Evolutionary conservation across 2,797 vertebrate species (phyloP), one percentile per base, ranked within the genome.

Genomic region (Peromyscus nudipes): DNA sequence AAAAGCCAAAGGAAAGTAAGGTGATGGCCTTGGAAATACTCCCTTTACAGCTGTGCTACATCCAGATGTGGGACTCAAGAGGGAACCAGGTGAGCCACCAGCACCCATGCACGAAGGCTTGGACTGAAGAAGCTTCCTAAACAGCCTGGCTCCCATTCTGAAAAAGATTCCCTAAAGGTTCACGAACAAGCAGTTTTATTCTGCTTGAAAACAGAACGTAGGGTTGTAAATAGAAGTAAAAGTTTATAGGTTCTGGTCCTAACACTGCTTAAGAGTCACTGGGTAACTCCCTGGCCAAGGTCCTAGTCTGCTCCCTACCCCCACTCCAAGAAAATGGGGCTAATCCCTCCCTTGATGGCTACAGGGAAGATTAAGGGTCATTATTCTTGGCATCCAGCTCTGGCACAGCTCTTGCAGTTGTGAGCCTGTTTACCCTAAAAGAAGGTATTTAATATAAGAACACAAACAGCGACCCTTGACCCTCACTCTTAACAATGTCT

Each of bases 281-380:
- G n/a, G 55, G 93, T 55, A 96, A 94, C 46, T 62, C 87, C 43
- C 73, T 93, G 77, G 60, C 62, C 65, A 79, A 96, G 46, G 89
- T 89, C 89, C 75, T 83, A 90, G 34, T 16, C 88, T 95, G 62
- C 4, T 96, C 69, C 65, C 77, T 9, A 37, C 52, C 79, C 31
- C 34, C 23, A 65, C 69, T 80, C 76, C 49, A 97, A 89, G 92
- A 82, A 96, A 97, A 90, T 82, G 91, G 96, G 96, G 90, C 92
- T 96, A 98, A 97, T 96, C 92, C 92, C 86, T 92, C 96, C 81
- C 85, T 94, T 96, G 89, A 96, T 93, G 94, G 97, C 88, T 89
- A 67, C 25, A 91, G 73, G 75, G 67, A 95, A 81, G 96, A 97
- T 97, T 97, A 98, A 97, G 83, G 91, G 60, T 85, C 96, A 92